These are phyloP conservation scores for Sorex fumeus DNA, from an alignment of 2,113 vertebrate species.

Conservation along the genomic window DNA sequence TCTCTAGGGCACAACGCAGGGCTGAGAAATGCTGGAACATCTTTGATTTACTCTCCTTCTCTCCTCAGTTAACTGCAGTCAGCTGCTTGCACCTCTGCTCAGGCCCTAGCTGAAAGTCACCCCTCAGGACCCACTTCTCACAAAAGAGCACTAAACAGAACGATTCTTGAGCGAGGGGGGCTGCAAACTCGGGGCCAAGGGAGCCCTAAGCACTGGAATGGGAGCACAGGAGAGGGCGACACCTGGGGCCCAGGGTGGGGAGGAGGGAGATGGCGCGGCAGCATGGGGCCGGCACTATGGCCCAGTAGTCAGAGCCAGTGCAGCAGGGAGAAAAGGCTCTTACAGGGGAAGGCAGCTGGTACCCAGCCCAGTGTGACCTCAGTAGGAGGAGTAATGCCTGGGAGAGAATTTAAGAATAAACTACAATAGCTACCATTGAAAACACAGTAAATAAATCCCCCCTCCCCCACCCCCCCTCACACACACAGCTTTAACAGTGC, in stretches of 20 bases:
- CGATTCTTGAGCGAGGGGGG: neutral
- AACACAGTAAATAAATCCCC: neutral
- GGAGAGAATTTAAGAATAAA: conserved; percentile 27
- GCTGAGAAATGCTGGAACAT: neutral
- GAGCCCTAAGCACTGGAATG: too few relatives aligned
- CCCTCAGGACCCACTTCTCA: conserved; percentile 15
- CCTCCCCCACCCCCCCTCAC: too few relatives aligned
- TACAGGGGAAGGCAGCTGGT: too few relatives aligned
- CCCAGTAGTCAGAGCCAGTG: neutral
- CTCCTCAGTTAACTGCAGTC: neutral
- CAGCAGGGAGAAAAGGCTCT: neutral
- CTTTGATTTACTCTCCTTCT: neutral
- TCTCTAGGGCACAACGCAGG: conserved; percentile 2
- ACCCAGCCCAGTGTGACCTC: neutral
- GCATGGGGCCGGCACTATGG: neutral
- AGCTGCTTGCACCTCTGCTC: neutral
- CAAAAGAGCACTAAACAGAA: neutral
- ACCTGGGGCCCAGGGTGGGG: neutral
- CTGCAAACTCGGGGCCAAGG: too few relatives aligned
- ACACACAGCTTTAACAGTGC: too few relatives aligned
- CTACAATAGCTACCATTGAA: neutral
- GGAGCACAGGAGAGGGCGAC: neutral
- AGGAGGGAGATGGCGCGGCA: neutral
- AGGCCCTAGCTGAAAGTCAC: neutral
- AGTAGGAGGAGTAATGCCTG: neutral